Evolutionary conservation across 1,140 invertebrate genomes (phyloP), one percentile per base, ranked within the genome.

Genomic region (Coelopa frigida): DNA sequence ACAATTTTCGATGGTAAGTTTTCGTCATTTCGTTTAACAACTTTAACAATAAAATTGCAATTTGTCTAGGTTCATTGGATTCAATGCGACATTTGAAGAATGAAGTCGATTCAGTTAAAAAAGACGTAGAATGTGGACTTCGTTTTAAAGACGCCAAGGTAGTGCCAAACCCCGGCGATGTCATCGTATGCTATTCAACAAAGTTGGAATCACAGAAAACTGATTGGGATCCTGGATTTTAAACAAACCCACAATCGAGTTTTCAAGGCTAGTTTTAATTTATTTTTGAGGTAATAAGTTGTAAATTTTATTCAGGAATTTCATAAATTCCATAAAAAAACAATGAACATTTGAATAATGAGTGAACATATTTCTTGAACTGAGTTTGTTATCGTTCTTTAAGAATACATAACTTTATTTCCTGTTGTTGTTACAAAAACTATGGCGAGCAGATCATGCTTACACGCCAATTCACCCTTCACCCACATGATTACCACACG

Each of bases 81-180:
- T 91, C 89, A 3, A 83, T 98, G 80, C 81, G 83, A 55, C 90
- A 96, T 70, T 63, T 93, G 6, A 96, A 96, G 68, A 78, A 83
- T 50, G 92, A 96, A 74, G 88, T 94, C 0, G 81, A 84, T 10
- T 75, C 76, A 0, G 84, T 98, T 20, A 89, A 90, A 60, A 81
- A 77, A 38, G 86, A 87, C 59, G 74, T 83, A 15, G 92, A 97
- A 67, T 97, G 93, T 71, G 94, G 93, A 0, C 56, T 98, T 18
- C 79, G 79, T 44, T 75, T 98, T 12, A 73, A 77, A 1, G 80
- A 91, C 59, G 49, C 70, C 1, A 64, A 64, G 3, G 47, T 94
- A 23, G 52, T 70, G 7, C 83, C 91, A 33, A 55, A 84, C 68
- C 73, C 78, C 2, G 90, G 89, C 0, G 94, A 98, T 70, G 74